Evolutionary conservation across 2,888 invertebrate species (phyloP), one percentile per base, ranked within the genome.

Genomic region (Parnassius glacialis): DNA sequence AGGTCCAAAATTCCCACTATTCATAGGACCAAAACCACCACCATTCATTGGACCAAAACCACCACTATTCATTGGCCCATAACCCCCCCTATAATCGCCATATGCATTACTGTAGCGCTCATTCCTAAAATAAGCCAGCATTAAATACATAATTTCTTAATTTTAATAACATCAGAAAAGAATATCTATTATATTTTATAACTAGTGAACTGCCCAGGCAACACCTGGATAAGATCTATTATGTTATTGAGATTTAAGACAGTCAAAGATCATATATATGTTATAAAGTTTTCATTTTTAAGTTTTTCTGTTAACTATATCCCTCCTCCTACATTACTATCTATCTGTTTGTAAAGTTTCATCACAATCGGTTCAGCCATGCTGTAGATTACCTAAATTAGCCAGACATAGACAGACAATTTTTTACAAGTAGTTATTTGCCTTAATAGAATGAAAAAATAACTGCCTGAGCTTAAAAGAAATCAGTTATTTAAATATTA

Each of bases 1-100:
- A 10, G 70, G 67, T 10, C 69, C 68, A 66, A 67, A 72, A 53
- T 53, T 57, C 20, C 64, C 68, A 13, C 54, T 41, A 13, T 58
- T 51, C 50, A 68, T 9, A 66, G 75, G 64, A 0, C 70, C 68
- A 65, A 64, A 70, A 3, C 64, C 67, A 13, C 62, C 65, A 12
- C 61, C 62, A 25, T 59, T 53, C 52, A 65, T 71, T 10, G 74
- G 77, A n/a, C 64, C 64, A 51, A 62, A 71, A 9, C 70, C 63
- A 41, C 65, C 64, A 52, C 64, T 65, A 55, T 68, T 67, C 9
- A 65, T 65, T n/a, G 77, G 76, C 0, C 80, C 77, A 68, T 83
- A 84, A 9, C 83, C 83, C 16, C 85, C 85, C 34, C 70, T 74
- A 64, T 86, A 85, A 66, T 79, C 68, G 44, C 85, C 85, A 71